Percentiles rank a stretch among this genome's conserved stretches.
Evolutionary conservation across 2,888 invertebrate species (phyloP).

Genomic region (Morinoia aosen): DNA sequence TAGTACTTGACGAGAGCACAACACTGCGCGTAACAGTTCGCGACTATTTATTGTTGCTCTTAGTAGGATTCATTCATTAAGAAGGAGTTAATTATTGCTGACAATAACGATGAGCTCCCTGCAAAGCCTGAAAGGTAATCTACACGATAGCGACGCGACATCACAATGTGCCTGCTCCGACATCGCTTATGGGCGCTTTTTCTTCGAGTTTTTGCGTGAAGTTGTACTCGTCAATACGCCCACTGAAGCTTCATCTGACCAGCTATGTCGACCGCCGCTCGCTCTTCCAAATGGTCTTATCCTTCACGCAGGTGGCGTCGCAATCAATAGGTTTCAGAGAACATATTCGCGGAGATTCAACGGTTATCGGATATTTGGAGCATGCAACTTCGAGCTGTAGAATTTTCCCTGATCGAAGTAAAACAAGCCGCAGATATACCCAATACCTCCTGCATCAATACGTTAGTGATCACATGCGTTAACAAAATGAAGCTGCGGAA

Average conservation of each 20-base stretch:
- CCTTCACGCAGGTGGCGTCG: background rate
- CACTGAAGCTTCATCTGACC: conserved; percentile 19
- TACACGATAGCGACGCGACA: conserved; percentile 41
- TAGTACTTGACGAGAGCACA: conserved; percentile 48
- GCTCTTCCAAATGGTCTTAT: conserved; percentile 17
- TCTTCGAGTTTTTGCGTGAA: conserved; percentile 13
- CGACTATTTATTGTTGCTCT: conserved; percentile 48
- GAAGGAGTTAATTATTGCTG: conserved; percentile 50
- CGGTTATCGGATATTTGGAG: background rate
- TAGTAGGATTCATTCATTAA: conserved; percentile 50
- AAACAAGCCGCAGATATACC: background rate
- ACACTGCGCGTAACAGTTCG: conserved; percentile 35
- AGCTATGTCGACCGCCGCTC: background rate
- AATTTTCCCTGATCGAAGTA: background rate
- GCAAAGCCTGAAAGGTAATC: conserved; percentile 52
- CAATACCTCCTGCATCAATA: background rate
- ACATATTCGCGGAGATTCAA: background rate
- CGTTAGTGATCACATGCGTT: background rate
- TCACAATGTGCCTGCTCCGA: conserved; percentile 36
- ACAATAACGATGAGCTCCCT: conserved; percentile 51
- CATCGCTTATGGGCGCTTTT: conserved; percentile 29
- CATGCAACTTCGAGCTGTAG: background rate
- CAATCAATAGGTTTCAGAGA: background rate
- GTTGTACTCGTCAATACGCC: conserved; percentile 18
- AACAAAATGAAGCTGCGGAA: background rate